phyloP scores from a whole-genome alignment of 2,113 vertebrate genomes.

The Cnemophilus loriae region DNA sequence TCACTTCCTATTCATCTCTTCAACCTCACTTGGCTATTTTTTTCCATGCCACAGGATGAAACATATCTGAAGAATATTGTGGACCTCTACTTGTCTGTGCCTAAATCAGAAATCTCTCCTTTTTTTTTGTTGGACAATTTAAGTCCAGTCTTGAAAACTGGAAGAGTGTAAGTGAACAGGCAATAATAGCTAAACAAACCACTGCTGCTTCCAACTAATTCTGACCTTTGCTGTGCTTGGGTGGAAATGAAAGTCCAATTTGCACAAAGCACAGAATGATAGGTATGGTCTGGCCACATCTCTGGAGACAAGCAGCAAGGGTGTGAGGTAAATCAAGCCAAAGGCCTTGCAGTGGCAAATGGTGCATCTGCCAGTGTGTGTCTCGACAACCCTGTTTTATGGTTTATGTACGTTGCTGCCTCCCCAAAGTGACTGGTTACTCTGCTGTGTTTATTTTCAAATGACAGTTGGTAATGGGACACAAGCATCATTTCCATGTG shows the following conservation, averaged over 20 bases:
- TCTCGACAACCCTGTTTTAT: background rate
- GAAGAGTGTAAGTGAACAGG: background rate
- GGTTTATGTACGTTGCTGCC: background rate
- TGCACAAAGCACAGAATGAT: background rate
- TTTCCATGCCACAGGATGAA: background rate
- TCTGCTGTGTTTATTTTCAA: background rate
- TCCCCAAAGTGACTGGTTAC: background rate
- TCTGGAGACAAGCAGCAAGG: background rate
- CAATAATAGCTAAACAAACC: background rate
- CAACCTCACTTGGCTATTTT: background rate
- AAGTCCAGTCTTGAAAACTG: background rate
- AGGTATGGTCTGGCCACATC: background rate
- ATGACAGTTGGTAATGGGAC: background rate
- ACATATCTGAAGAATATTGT: background rate
- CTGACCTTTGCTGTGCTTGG: background rate
- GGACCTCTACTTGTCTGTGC: background rate
- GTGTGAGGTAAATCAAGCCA: background rate
- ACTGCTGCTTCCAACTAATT: background rate
- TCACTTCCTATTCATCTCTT: background rate
- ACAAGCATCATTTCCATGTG: background rate
- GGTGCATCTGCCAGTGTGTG: background rate
- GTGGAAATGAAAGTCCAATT: background rate
- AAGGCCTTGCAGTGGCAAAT: background rate
- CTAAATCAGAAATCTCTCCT: background rate
- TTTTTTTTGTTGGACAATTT: background rate